Evolutionary conservation across 2,113 vertebrate species (phyloP).

Genomic region (Arizona elegans): DNA sequence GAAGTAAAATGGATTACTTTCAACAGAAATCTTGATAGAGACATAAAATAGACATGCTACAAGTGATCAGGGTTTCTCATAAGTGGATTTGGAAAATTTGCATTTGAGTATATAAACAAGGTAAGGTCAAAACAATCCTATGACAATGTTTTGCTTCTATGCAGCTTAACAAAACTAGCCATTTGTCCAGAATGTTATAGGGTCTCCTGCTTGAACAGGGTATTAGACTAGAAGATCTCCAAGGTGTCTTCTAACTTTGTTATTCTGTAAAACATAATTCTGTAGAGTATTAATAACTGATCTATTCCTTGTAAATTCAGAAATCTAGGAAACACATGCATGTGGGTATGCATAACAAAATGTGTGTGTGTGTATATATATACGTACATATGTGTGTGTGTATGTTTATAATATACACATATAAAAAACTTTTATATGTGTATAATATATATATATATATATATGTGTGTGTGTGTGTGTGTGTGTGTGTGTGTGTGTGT

Average conservation of each 20-base stretch:
- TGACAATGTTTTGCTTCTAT: conserved; percentile 10
- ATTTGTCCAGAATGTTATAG: background rate
- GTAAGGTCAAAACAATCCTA: conserved; percentile 30
- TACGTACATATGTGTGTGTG: no score
- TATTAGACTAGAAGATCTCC: background rate
- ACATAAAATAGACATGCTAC: background rate
- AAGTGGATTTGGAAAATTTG: conserved; percentile 38
- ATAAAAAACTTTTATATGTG: background rate
- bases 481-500: no score
- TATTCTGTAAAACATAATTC: background rate
- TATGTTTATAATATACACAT: no score
- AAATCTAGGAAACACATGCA: background rate
- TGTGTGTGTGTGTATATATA: no score
- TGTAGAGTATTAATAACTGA: conserved; percentile 1
- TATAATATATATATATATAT: no score
- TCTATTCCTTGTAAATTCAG: background rate
- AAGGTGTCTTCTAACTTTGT: background rate
- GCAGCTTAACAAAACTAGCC: background rate
- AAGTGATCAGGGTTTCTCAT: conserved; percentile 16
- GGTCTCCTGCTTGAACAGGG: background rate
- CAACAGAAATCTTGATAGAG: conserved; percentile 28
- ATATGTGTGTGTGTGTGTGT: no score
- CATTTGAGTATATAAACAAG: conserved; percentile 42
- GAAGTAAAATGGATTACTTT: conserved; percentile 50
- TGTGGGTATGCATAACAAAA: background rate